Conservation (phyloP, 2,113 vertebrate species). For the Nerophis lumbriciformis region DNA sequence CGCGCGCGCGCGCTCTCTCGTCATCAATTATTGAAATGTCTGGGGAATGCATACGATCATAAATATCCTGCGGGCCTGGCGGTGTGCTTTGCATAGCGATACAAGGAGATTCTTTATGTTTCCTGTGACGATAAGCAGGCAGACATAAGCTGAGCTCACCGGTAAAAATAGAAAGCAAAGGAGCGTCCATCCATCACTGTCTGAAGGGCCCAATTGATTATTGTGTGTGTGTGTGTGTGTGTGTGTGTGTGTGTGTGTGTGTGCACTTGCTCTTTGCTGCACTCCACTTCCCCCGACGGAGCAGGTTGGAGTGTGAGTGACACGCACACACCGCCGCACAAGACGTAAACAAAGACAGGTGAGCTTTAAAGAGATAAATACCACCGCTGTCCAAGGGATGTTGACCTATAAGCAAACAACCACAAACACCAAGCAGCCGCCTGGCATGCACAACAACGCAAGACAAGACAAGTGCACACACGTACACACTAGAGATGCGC, state of each 20-base stretch:
- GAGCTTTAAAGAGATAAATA: constrained; percentile 49
- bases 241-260: constrained; percentile 16
- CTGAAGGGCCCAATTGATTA: constrained; percentile 53
- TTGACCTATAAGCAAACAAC: constrained; percentile 32
- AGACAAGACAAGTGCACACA: constrained; percentile 1
- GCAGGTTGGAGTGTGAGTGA: constrained; percentile 40
- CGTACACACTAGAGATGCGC: too few relatives aligned
- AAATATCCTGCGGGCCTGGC: constrained; percentile 3
- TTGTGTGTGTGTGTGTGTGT: neutral
- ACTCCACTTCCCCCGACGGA: constrained; percentile 42
- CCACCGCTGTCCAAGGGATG: constrained; percentile 38
- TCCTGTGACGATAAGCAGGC: constrained; percentile 24
- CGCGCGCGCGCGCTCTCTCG: constrained; percentile 9
- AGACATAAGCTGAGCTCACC: constrained; percentile 20
- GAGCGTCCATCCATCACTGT: constrained; percentile 58
- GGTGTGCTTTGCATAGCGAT: constrained; percentile 14
- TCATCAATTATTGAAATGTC: constrained; percentile 10
- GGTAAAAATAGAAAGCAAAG: constrained; percentile 59
- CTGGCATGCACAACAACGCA: constrained; percentile 26
- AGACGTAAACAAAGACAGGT: constrained; percentile 10
- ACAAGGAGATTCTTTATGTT: constrained; percentile 21
- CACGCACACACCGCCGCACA: constrained; percentile 6
- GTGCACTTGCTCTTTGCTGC: constrained; percentile 33
- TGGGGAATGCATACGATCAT: neutral
- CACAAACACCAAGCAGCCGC: constrained; percentile 15